These are phyloP conservation scores for Lepidurus couesii DNA, from an alignment of 1,140 invertebrate species.

Conservation along the genomic window DNA sequence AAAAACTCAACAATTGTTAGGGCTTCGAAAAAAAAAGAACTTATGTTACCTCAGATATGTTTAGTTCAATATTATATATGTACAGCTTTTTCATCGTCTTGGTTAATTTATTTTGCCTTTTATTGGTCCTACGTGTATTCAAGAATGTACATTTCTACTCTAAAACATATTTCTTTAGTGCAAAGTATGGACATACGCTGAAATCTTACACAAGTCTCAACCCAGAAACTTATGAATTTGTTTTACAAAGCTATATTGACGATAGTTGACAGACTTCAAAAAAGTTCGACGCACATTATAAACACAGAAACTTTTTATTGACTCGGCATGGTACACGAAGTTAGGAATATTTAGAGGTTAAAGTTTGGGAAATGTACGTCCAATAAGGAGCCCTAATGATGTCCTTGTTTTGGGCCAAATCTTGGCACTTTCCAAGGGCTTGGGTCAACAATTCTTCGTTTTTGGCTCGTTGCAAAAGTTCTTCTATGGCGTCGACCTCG, in stretches of 20 bases:
- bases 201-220: not conserved
- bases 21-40: slow-evolving; percentile 20
- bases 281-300: not conserved
- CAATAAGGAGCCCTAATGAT: not conserved
- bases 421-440: not conserved
- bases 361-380: not conserved
- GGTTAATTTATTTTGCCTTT: slow-evolving; percentile 8
- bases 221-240: not conserved
- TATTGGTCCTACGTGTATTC: not conserved
- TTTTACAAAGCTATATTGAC: no score
- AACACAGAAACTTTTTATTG: not conserved
- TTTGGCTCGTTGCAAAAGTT: slow-evolving; percentile 22
- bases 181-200: not conserved
- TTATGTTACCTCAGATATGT: slow-evolving; percentile 10
- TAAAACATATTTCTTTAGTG: slow-evolving; percentile 16
- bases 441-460: not conserved
- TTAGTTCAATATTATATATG: not conserved
- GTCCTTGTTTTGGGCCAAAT: slow-evolving; percentile 3
- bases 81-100: slow-evolving; percentile 7
- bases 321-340: not conserved
- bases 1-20: slow-evolving; percentile 20
- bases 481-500: slow-evolving; percentile 8
- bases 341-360: slow-evolving; percentile 17
- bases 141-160: not conserved
- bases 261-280: not conserved